Base-by-base conservation (phyloP, 2,888 invertebrate species). In the Chirona hameri region DNA sequence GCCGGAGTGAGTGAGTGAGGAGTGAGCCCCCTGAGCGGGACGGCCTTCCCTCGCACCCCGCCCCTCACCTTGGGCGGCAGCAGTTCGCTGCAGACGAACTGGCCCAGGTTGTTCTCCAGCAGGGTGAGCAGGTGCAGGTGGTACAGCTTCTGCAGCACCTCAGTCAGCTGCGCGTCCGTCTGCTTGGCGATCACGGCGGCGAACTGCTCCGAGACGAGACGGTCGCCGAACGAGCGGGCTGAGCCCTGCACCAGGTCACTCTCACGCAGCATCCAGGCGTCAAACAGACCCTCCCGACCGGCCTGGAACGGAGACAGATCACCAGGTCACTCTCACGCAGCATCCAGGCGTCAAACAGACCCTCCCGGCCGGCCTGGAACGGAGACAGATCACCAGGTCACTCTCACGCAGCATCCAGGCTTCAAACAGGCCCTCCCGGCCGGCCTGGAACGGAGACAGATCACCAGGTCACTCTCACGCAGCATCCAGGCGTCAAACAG, bases 201-300 rank as follows among this genome's bases (percentile, higher is more conserved):
- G 83, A 85, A 85, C 83, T 84, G 84, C 29, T 86, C 85, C n/a
- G 85, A 84, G 79, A 85, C 83, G 29, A 85, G 82, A 52, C 85
- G 83, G 79, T 86, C 85, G 21, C 84, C 86, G 82, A 81, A 86
- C 21, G 85, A 83, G 79, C 81, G 82, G 52, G 85, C 85, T 18
- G 85, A 81, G 21, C 81, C 83, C 82, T 86, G 86, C 27, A 86
- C 84, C 48, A 85, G 81, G 83, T 85, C 86, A 55, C 84, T 83
- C 81, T 86, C 86, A 27, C 83, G 65, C 81, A 85, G 27, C 85
- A 86, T 85, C 86, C 86, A 86, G 14, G 84, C 83, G n/a, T 85
- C 82, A 82, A 84, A 86, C 65, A 85, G 80, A 24, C 83, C 83
- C 21, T 31, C 82, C 82, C 81, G 83, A 24, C 85, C 85, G 21